Evolutionary conservation across 2,797 vertebrate genomes (phyloP), one percentile per base, ranked within the genome.

Genomic region (Esox masquinongy): DNA sequence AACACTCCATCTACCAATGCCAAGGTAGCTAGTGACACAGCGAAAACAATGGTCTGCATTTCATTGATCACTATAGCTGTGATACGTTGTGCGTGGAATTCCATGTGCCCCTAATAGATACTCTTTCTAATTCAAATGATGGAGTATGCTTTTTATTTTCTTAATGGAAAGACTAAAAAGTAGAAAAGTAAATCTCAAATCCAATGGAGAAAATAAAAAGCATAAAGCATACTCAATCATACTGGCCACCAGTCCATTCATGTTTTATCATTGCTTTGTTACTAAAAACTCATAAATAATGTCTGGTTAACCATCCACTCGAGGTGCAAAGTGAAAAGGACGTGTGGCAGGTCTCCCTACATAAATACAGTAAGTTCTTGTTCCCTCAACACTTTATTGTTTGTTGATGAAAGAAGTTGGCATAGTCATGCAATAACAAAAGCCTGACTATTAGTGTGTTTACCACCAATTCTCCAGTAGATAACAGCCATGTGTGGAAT

Each of bases 401-500:
- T 94, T 86, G 83, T 85, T 90, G 86, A 92, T 82, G 83, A 88
- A 86, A 91, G 92, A 89, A 90, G 93, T 96, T 96, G 94, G 93
- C 95, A 94, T 94, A 94, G 94, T 93, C 88, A 29, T 88, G 93
- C 88, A 92, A 82, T 87, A 93, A 94, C 92, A 93, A 92, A 92
- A 93, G 91, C 90, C 89, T 81, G 82, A 85, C 92, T 93, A 94
- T 94, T 91, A 90, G 81, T 84, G 83, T 94, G 93, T 94, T 94
- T 94, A 93, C 92, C 91, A 90, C 93, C 93, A 94, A 92, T 94
- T 94, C 92, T 89, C 89, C 88, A 91, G 93, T 91, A 93, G 94
- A 93, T 94, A 93, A 93, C 93, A 93, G 93, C 93, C 91, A 92
- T 92, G 92, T 94, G 94, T 94, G 93, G 91, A 87, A 87, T 88